Base-by-base conservation (phyloP, 2,797 vertebrate species). In the Tenualosa ilisha region DNA sequence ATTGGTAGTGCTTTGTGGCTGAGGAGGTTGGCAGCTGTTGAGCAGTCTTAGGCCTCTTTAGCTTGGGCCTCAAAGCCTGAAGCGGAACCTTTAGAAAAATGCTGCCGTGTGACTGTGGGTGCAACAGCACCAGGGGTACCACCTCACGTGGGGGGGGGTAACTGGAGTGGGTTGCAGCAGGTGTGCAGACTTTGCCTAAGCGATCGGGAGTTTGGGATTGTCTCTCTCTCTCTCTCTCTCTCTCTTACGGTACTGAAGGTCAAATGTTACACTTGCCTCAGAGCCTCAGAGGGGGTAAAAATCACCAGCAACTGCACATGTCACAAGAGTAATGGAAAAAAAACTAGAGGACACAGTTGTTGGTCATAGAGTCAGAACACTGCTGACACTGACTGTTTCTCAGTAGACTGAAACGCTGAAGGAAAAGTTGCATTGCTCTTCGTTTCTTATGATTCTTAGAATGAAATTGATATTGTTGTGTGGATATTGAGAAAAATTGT, bases 211-310 rank as follows among this genome's bases (percentile, higher is more conserved):
- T 8, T 79, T 46, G 2, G 40, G 37, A 86, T 85, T 89, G 75
- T 49, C 90, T 85, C 86, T 9, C 59, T 63, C 59, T 24, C 59
- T 61, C n/a, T 83, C 83, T 81, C 40, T 85, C 26, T 49, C 50
- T 12, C 50, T 51, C 50, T 51, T 51, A 87, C 72, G 82, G 83
- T 81, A 53, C 49, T 43, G 87, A 90, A 92, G 89, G 90, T 91
- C 91, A 90, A 53, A 86, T 46, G 85, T 68, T 81, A 86, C 72
- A 61, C 17, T 83, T 54, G 61, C 49, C 22, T 26, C 49, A 37
- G 40, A 61, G 81, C 83, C 50, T 51, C 50, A 9, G 61, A 53
- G 84, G 22, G 53, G 85, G 82, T 20, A 88, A 56, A 82, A 75
- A 87, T 84, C 91, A 87, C 37, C 68, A 86, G 53, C 51, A 75